phyloP scores from a whole-genome alignment of 2,113 vertebrate genomes.

The Ctenomys sociabilis region DNA sequence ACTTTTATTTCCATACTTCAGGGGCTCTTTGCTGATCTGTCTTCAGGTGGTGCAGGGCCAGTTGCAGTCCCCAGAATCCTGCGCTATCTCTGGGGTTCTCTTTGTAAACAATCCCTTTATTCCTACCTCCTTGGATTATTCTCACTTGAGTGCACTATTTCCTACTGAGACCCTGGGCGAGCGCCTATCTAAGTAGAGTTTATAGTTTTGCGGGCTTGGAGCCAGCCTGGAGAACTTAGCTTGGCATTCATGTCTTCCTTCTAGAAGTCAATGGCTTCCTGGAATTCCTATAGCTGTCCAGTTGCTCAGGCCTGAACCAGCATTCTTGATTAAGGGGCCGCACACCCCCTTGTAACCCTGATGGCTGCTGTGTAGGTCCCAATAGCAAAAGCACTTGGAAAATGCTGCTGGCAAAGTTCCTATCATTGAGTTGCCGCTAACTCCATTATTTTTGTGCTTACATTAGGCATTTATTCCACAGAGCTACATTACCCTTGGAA shows the following conservation, averaged over 20 bases:
- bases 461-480: slow-evolving; percentile 20
- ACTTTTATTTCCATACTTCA: not conserved
- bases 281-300: not conserved
- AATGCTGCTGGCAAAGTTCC: slow-evolving; percentile 20
- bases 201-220: not conserved
- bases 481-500: slow-evolving; percentile 42
- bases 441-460: not conserved
- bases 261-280: not conserved
- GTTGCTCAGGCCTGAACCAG: not conserved
- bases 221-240: not conserved
- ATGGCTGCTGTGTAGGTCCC: not conserved
- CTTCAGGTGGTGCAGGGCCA: not conserved
- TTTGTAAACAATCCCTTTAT: not conserved
- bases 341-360: not conserved
- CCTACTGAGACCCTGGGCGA: not conserved
- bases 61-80: not conserved
- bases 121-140: not conserved
- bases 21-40: not conserved
- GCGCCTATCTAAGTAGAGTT: not conserved
- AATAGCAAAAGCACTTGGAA: slow-evolving; percentile 12
- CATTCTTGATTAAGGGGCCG: not conserved
- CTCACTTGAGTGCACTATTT: not conserved
- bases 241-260: not conserved
- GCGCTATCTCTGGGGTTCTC: fast-evolving
- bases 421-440: not conserved